phyloP scores from a whole-genome alignment of 2,113 vertebrate genomes.

The human region GRCh38 chr12:76666501-76667000 shows the following conservation, averaged over 20 bases:
- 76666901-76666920: neutral
- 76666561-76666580: constrained; percentile 15
- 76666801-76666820: neutral
- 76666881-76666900: constrained; percentile 20
- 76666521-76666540: neutral
- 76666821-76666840: constrained; percentile 24
- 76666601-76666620: neutral
- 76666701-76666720: neutral
- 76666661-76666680: neutral
- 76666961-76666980: neutral
- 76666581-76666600: constrained; percentile 43
- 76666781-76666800: neutral
- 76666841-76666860: neutral
- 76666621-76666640: neutral
- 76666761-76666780: neutral
- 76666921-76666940: neutral
- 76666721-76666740: neutral
- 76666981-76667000: neutral
- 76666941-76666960: constrained; percentile 11
- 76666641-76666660: neutral
- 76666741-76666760: neutral
- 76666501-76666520: neutral
- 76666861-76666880: neutral
- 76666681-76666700: neutral
- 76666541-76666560: constrained; percentile 49